Percentiles rank a stretch among this genome's conserved stretches.
Evolutionary conservation across 2,797 vertebrate species (phyloP).

Genomic region (Graptemys geographica): DNA sequence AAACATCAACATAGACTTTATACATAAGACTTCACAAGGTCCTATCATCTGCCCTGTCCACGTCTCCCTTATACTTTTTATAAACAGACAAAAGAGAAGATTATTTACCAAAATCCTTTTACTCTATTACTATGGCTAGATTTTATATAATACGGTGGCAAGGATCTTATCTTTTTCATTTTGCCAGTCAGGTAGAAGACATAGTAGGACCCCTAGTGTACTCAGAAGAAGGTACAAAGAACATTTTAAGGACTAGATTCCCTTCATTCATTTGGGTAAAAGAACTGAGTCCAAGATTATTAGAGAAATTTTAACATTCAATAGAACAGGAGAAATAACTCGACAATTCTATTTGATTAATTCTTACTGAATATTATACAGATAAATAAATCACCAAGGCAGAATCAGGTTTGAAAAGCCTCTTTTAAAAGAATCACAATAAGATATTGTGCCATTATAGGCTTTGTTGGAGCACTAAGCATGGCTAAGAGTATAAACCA

Average conservation of each 20-base stretch:
- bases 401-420: neutral
- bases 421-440: neutral
- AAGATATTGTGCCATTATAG: neutral
- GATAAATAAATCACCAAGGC: neutral
- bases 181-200: neutral
- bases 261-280: neutral
- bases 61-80: neutral
- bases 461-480: neutral
- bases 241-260: neutral
- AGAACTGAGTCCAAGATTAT: neutral
- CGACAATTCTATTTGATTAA: neutral
- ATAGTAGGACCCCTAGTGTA: neutral
- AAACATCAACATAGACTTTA: conserved; percentile 51
- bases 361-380: neutral
- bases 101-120: conserved; percentile 22
- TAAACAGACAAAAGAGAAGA: neutral
- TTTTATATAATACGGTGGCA: neutral
- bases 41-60: neutral
- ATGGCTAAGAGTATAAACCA: neutral
- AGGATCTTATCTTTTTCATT: neutral
- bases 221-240: neutral
- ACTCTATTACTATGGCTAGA: neutral
- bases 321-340: neutral
- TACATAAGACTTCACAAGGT: neutral
- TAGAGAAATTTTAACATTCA: neutral